A percentile compares a stretch with the other conserved stretches of the same genome.
These are phyloP conservation scores for Merodon equestris DNA, from an alignment of 2,888 invertebrate species.

Conservation along the genomic window DNA sequence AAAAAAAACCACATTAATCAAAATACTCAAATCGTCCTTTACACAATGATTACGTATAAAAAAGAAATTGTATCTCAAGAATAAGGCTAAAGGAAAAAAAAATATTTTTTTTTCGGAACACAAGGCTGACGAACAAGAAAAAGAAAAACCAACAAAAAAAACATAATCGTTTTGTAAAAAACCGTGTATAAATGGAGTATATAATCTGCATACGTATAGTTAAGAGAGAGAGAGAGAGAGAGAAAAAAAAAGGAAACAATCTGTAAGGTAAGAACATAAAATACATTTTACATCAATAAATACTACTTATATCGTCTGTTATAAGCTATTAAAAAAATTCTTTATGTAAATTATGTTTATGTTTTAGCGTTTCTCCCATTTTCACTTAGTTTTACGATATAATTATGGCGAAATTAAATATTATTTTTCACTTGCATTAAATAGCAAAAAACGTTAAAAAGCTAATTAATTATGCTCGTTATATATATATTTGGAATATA, in stretches of 20 bases:
- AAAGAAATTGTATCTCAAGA: constrained; percentile 21
- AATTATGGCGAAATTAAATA: constrained; percentile 57
- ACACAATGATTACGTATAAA: constrained; percentile 43
- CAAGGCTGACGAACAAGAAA: constrained; percentile 8
- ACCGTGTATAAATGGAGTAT: constrained; percentile 3
- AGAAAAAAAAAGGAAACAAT: constrained; percentile 17
- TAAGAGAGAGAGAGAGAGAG: neutral
- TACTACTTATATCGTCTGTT: constrained; percentile 56
- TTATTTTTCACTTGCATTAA: constrained; percentile 39
- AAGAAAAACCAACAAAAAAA: constrained; percentile 2
- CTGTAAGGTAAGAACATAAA: constrained; percentile 15
- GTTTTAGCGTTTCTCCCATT: constrained; percentile 22
- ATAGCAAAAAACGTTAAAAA: constrained; percentile 66
- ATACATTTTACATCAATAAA: constrained; percentile 62
- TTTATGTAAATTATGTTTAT: constrained; percentile 23
- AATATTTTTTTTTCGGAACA: neutral
- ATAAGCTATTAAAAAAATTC: constrained; percentile 48
- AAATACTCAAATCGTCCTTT: constrained; percentile 17
- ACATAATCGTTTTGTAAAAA: constrained; percentile 16
- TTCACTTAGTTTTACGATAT: constrained; percentile 30
- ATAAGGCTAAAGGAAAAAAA: constrained; percentile 12
- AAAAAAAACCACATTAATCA: too few relatives aligned
- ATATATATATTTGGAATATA: constrained; percentile 39
- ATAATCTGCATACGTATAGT: constrained; percentile 25
- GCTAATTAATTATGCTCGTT: constrained; percentile 46